Evolutionary conservation across 2,888 invertebrate genomes (phyloP).

Genomic region (Yponomeuta plumbellus): DNA sequence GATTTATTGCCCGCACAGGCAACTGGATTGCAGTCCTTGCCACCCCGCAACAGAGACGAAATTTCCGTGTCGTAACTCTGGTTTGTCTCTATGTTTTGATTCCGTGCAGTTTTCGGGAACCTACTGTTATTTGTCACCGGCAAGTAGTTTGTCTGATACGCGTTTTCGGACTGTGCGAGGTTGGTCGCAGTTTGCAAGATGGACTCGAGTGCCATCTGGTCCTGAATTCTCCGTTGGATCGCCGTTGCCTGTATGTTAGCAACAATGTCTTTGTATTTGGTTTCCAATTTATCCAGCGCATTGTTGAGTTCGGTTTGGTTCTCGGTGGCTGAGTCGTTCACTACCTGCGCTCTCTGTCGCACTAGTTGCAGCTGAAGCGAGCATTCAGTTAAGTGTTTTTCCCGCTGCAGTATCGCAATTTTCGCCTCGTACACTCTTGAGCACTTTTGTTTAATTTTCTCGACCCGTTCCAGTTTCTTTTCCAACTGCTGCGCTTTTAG

Average conservation of each 20-base stretch:
- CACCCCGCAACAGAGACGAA: slow-evolving; percentile 37
- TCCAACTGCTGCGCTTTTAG: slow-evolving; percentile 45
- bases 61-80: slow-evolving; percentile 42
- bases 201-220: slow-evolving; percentile 56
- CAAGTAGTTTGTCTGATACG: slow-evolving; percentile 18
- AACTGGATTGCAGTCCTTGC: slow-evolving; percentile 40
- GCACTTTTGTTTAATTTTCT: slow-evolving; percentile 50
- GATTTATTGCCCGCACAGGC: slow-evolving; percentile 36
- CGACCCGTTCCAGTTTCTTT: slow-evolving; percentile 51
- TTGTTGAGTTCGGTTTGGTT: slow-evolving; percentile 48
- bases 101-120: slow-evolving; percentile 36
- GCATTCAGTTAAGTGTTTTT: slow-evolving; percentile 57
- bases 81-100: slow-evolving; percentile 34
- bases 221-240: slow-evolving; percentile 59
- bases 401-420: slow-evolving; percentile 49
- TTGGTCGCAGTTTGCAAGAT: slow-evolving; percentile 53
- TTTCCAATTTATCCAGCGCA: slow-evolving; percentile 56
- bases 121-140: slow-evolving; percentile 30
- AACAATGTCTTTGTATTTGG: slow-evolving; percentile 62
- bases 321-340: slow-evolving; percentile 51
- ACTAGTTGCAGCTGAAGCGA: slow-evolving; percentile 57
- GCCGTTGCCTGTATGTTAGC: slow-evolving; percentile 63
- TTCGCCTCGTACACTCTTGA: slow-evolving; percentile 49
- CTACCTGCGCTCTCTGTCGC: slow-evolving; percentile 53
- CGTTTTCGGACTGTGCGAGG: slow-evolving; percentile 28